A percentile compares a stretch with the other conserved stretches of the same genome.
These are phyloP conservation scores for Pseudomyrmex gracilis DNA, from an alignment of 1,140 invertebrate species.

Conservation along the genomic window DNA sequence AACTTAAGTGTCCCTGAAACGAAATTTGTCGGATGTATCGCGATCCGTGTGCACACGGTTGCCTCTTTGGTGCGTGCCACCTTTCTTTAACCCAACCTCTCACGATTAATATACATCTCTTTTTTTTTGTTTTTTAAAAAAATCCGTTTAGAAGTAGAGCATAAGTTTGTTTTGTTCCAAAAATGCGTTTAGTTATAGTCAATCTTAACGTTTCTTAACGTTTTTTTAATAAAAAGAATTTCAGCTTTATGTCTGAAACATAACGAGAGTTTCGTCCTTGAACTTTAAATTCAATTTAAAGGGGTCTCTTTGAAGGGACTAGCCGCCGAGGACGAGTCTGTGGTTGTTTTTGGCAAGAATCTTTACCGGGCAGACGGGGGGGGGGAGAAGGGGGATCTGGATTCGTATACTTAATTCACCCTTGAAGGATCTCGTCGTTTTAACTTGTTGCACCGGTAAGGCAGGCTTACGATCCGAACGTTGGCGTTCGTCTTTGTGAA, in stretches of 20 bases:
- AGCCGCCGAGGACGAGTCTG: constrained; percentile 22
- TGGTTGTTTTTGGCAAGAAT: constrained; percentile 43
- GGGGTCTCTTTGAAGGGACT: neutral
- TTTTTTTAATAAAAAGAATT: too few relatives aligned
- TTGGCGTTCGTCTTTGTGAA: constrained; percentile 66
- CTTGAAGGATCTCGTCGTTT: constrained; percentile 70
- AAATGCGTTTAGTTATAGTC: too few relatives aligned
- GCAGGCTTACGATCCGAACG: constrained; percentile 72
- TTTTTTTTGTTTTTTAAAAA: constrained; percentile 9
- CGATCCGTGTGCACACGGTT: constrained; percentile 24
- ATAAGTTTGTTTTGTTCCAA: too few relatives aligned
- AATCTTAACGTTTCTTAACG: too few relatives aligned
- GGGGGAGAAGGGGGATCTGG: constrained; percentile 15
- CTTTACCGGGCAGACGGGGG: constrained; percentile 47
- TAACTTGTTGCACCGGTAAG: constrained; percentile 78
- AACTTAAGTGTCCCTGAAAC: constrained; percentile 65
- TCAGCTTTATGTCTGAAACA: too few relatives aligned
- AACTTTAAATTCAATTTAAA: constrained; percentile 65
- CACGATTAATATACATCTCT: constrained; percentile 13
- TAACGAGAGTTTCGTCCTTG: neutral
- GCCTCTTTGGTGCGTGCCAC: neutral
- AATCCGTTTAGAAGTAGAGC: neutral
- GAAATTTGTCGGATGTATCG: constrained; percentile 42
- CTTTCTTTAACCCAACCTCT: constrained; percentile 44
- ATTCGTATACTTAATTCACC: constrained; percentile 64